Evolutionary conservation across 92 coral and sea anemone genomes (phyloP), one percentile per base, ranked within the genome.

Genomic region (Bergia puertoricense): DNA sequence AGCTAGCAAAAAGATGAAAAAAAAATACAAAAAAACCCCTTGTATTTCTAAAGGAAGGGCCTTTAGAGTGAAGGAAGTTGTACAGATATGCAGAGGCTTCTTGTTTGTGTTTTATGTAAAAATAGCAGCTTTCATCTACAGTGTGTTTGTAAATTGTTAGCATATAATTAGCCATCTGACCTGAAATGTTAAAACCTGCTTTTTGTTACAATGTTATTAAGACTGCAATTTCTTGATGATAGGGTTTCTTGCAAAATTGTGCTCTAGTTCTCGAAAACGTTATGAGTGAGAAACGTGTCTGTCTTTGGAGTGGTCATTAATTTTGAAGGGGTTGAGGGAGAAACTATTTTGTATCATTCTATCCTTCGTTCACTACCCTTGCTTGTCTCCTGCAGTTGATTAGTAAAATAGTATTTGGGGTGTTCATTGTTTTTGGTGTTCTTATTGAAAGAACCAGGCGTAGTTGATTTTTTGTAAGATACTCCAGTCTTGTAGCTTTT

Each of bases 1-100:
- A 97, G 86, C 90, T 97, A 57, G 99, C 99, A 68, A 97, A 97
- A 91, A 93, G 99, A 92, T 97, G 86, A 92, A 86, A 88, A 44
- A 67, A 74, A 10, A 7, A 66, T 1, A 41, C 22, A 30, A 14
- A 75, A 48, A 59, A 45, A 73, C 22, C 10, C 16, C 45, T 23
- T 30, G 48, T 42, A 88, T 4, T 57, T n/a, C 41, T 18, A 22
- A 59, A 85, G 90, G 68, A 48, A 72, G 54, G 76, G 80, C 38
- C 44, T 40, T 77, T 45, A 77, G 77, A 77, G 42, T 5, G n/a
- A 84, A 68, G 13, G 72, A 39, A 77, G 75, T 80, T 80, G 88
- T 83, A 78, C 68, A 76, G 68, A 76, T 66, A 48, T 43, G 16
- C 43, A 81, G 77, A 18, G 66, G 66, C 36, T 51, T 85, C 30